These are phyloP conservation scores for Rhimphoctona megacephalus DNA, from an alignment of 2,888 invertebrate species.

Conservation along the genomic window DNA sequence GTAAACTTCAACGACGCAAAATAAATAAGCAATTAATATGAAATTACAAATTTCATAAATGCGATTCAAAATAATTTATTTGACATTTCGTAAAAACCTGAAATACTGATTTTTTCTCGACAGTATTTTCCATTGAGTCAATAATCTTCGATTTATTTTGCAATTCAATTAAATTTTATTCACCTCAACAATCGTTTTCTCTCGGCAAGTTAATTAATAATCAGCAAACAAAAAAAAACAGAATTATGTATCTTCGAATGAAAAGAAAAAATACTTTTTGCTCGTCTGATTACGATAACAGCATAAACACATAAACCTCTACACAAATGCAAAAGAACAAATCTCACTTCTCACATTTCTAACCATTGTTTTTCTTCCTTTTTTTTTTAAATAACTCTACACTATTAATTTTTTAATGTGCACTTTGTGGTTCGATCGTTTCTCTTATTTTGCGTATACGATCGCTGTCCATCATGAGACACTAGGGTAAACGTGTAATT, in stretches of 20 bases:
- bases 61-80: neutral
- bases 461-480: constrained; percentile 25
- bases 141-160: neutral
- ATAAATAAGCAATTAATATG: neutral
- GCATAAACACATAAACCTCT: neutral
- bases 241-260: neutral
- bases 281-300: neutral
- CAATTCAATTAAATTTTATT: too few relatives aligned
- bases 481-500: constrained; percentile 16
- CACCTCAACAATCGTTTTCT: neutral
- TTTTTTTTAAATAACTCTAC: constrained; percentile 30
- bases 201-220: neutral
- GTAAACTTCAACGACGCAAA: neutral
- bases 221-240: neutral
- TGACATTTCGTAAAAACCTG: neutral
- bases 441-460: constrained; percentile 36
- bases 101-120: neutral
- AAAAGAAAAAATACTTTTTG: constrained; percentile 1
- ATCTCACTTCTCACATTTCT: constrained; percentile 16
- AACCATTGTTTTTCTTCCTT: constrained; percentile 23
- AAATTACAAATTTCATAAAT: neutral
- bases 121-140: neutral
- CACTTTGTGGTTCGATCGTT: constrained; percentile 47
- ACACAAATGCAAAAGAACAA: constrained; percentile 1
- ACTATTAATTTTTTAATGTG: constrained; percentile 41